Evolutionary conservation across 2,888 invertebrate species (phyloP).

Genomic region (Orchesellides sinensis): DNA sequence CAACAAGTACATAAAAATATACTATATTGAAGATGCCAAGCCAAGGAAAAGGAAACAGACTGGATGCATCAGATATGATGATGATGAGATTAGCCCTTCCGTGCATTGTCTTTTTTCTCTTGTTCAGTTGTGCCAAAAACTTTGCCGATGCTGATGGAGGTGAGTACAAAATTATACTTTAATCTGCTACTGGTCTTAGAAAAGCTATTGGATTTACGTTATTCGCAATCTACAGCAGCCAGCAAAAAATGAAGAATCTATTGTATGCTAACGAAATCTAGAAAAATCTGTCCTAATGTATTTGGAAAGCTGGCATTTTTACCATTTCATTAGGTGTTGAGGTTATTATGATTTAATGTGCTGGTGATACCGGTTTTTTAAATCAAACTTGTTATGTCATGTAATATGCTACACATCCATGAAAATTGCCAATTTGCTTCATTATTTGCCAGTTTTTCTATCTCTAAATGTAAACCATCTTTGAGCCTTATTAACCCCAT

Average conservation of each 20-base stretch:
- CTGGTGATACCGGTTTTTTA: too few relatives aligned
- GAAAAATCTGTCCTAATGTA: too few relatives aligned
- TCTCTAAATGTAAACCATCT: too few relatives aligned
- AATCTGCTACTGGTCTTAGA: neutral
- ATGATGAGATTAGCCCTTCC: slow-evolving; percentile 67
- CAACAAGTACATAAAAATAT: too few relatives aligned
- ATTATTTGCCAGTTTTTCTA: too few relatives aligned
- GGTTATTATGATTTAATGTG: too few relatives aligned
- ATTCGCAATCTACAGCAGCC: neutral
- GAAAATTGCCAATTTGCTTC: too few relatives aligned
- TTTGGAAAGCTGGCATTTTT: neutral
- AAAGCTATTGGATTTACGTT: neutral
- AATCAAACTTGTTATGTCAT: too few relatives aligned
- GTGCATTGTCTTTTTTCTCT: slow-evolving; percentile 56
- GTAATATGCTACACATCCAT: too few relatives aligned
- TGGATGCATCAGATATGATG: slow-evolving; percentile 48
- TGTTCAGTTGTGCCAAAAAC: slow-evolving; percentile 65
- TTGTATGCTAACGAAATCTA: too few relatives aligned
- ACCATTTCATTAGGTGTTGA: neutral
- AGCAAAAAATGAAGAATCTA: neutral
- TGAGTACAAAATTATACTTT: slow-evolving; percentile 34
- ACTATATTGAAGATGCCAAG: slow-evolving; percentile 48
- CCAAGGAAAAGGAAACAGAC: slow-evolving; percentile 47
- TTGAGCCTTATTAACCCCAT: too few relatives aligned
- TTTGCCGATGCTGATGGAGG: slow-evolving; percentile 61